Conservation (phyloP, 2,113 vertebrate genomes). For the Engystomops pustulosus region DNA sequence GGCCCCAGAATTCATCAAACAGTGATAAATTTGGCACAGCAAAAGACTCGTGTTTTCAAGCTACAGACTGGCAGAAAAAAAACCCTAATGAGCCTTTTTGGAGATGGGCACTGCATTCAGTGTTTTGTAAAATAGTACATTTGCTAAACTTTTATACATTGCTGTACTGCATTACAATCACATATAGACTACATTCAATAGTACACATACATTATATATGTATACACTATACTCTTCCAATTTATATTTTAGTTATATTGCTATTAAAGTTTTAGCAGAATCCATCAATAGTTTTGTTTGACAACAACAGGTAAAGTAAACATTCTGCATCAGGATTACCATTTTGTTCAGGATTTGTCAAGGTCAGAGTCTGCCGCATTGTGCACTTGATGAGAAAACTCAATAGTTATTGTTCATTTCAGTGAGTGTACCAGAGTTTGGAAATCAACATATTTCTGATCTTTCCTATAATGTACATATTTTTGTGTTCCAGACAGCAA, state of each 20-base stretch:
- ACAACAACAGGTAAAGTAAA: background rate
- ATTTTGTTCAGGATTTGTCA: background rate
- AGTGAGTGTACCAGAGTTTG: background rate
- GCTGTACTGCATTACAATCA: too few relatives aligned
- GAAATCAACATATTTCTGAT: slow-evolving; percentile 1
- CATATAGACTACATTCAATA: background rate
- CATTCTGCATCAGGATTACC: background rate
- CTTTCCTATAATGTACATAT: background rate
- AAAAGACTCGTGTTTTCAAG: too few relatives aligned
- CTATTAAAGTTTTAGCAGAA: background rate
- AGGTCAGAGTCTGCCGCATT: background rate
- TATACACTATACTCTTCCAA: too few relatives aligned
- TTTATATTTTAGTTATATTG: background rate
- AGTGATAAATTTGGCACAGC: too few relatives aligned
- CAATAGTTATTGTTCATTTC: background rate
- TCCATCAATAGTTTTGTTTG: background rate
- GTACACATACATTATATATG: background rate
- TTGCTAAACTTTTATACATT: too few relatives aligned
- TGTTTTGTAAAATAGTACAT: too few relatives aligned
- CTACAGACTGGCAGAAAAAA: too few relatives aligned
- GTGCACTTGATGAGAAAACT: background rate
- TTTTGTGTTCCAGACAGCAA: background rate
- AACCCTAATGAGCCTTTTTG: too few relatives aligned
- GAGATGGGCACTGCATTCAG: too few relatives aligned
- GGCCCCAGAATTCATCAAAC: too few relatives aligned